phyloP scores from a whole-genome alignment of 2,888 invertebrate genomes.

The Noctuana brunneofusca region DNA sequence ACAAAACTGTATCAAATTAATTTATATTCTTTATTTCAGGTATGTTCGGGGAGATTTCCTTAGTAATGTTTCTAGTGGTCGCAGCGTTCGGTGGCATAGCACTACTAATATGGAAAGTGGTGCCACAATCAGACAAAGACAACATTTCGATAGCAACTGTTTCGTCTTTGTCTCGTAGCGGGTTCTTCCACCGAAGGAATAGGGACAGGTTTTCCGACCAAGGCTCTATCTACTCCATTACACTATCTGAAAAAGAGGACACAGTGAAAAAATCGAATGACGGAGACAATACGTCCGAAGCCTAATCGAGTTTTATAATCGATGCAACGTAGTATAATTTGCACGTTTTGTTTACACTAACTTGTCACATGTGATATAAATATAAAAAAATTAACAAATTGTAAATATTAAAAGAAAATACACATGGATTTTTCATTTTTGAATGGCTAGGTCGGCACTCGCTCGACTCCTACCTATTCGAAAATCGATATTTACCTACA shows the following conservation, averaged over 20 bases:
- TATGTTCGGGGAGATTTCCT: conserved; percentile 72
- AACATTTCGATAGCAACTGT: conserved; percentile 73
- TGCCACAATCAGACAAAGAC: conserved; percentile 78
- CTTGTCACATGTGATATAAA: conserved; percentile 31
- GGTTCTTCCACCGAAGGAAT: conserved; percentile 68
- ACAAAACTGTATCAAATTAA: neutral
- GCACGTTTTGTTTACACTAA: conserved; percentile 37
- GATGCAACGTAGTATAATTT: conserved; percentile 19
- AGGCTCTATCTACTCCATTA: conserved; percentile 77
- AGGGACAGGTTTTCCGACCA: conserved; percentile 73
- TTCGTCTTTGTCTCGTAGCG: conserved; percentile 69
- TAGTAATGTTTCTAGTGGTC: conserved; percentile 83
- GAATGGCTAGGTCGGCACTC: neutral
- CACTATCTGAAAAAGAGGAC: conserved; percentile 75
- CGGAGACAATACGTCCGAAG: conserved; percentile 78
- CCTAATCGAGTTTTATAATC: conserved; percentile 50
- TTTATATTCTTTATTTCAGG: conserved; percentile 56
- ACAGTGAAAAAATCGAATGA: conserved; percentile 61
- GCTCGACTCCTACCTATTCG: too few species aligned
- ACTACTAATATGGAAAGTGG: conserved; percentile 81
- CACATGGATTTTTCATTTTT: neutral
- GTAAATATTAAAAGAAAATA: conserved; percentile 11
- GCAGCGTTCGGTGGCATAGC: conserved; percentile 82
- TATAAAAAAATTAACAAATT: conserved; percentile 20
- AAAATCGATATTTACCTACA: too few species aligned